Conservation (phyloP, 2,888 invertebrate genomes). For the Megamerina dolium region DNA sequence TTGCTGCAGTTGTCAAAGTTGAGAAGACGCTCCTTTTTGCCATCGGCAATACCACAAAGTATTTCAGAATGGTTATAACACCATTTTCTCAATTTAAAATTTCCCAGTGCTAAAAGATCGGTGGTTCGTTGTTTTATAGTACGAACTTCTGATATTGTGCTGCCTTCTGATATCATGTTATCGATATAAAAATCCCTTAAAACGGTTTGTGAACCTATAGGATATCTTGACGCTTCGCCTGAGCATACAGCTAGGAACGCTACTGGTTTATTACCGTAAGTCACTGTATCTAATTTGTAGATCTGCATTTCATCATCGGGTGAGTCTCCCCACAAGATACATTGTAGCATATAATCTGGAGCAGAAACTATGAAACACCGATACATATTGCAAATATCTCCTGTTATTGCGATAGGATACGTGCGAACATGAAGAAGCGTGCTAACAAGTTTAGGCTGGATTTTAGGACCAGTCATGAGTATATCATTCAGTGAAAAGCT, state of each 20-base stretch:
- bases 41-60: slow-evolving; percentile 8
- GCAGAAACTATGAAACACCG: slow-evolving; percentile 9
- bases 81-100: slow-evolving; percentile 10
- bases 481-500: background rate
- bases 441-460: slow-evolving; percentile 10
- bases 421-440: slow-evolving; percentile 10
- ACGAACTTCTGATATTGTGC: too few relatives aligned
- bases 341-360: slow-evolving; percentile 12
- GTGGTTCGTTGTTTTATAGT: slow-evolving; percentile 1
- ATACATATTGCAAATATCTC: slow-evolving; percentile 14
- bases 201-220: too few relatives aligned
- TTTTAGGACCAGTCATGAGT: background rate
- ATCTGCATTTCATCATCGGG: too few relatives aligned
- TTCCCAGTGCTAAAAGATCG: slow-evolving; percentile 1
- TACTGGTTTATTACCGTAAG: too few relatives aligned
- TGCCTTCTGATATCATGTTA: too few relatives aligned
- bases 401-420: slow-evolving; percentile 5
- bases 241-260: too few relatives aligned
- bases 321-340: too few relatives aligned
- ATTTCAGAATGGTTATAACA: slow-evolving; percentile 4
- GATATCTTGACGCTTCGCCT: too few relatives aligned
- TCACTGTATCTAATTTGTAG: too few relatives aligned
- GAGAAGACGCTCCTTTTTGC: slow-evolving; percentile 9
- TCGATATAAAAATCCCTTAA: too few relatives aligned
- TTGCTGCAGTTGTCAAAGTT: slow-evolving; percentile 15